Base-by-base conservation (phyloP, 2,888 invertebrate species). In the Pterobdella sp. region DNA sequence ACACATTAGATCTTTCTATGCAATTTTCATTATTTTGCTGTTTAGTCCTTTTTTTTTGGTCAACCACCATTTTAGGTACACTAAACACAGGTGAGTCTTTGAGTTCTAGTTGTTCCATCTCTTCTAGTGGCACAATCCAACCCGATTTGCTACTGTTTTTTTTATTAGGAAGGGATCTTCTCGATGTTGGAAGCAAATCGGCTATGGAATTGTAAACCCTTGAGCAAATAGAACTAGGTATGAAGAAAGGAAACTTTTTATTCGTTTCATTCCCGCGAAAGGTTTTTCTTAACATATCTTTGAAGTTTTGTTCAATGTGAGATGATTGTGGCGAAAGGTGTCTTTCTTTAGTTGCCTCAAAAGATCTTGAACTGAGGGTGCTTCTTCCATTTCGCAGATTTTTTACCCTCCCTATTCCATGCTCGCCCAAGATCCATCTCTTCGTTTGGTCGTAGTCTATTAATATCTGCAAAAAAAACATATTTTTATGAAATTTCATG, bases 41-140 rank as follows among this genome's bases (percentile, higher is more conserved):
- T 26, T 32, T 71, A 32, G 32, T 71, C 32, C 60, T 56, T n/a
- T 37, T n/a, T 71, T 71, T 71, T 31, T 32, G 31, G n/a, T 71
- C 71, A n/a, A 71, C 71, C 29, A 71, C 71, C 60, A 71, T 42
- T 56, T 60, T 71, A 1, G 71, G 71, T 3, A 63, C 36, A 31
- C 22, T 1, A 35, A 63, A 29, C 3, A 36, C 7, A 18, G n/a
- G 18, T 26, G 7, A 26, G 18, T 3, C 14, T n/a, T 18, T 26
- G 29, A 56, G 29, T 32, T 31, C 4, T 26, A 32, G n/a, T 36
- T 7, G n/a, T 68, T 37, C 68, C 3, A 36, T 26, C 14, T 71
- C 71, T 18, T 63, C 35, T 36, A 71, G 26, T n/a, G 71, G 71
- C 0, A 71, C 71, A 56, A 71, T 71, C 71, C 71, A 71, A 4